phyloP scores from a whole-genome alignment of 2,888 invertebrate genomes.

The Lithophane leautieri region DNA sequence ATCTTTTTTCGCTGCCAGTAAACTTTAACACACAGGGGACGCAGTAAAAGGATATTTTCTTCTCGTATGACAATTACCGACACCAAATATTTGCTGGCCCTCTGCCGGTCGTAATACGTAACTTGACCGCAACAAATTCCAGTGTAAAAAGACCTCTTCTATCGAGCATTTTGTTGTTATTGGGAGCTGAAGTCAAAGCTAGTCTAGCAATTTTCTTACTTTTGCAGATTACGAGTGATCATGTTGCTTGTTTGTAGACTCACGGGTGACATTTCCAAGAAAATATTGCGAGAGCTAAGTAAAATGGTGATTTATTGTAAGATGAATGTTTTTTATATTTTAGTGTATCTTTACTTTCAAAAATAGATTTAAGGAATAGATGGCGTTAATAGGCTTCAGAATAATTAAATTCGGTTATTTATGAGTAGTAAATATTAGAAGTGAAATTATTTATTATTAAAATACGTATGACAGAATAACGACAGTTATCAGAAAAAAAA shows the following conservation, averaged over 20 bases:
- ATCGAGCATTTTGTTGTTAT: background rate
- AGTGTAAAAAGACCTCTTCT: constrained; percentile 56
- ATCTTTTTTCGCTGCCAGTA: constrained; percentile 60
- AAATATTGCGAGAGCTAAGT: constrained; percentile 73
- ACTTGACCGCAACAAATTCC: constrained; percentile 75
- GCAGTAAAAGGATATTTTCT: constrained; percentile 72
- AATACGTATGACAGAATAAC: background rate
- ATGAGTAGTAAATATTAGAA: background rate
- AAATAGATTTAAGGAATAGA: background rate
- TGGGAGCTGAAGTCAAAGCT: constrained; percentile 66
- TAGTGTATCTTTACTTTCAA: background rate
- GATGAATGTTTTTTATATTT: constrained; percentile 2
- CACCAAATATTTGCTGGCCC: constrained; percentile 89
- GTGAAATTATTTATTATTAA: background rate
- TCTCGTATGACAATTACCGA: constrained; percentile 88
- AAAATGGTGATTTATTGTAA: constrained; percentile 43
- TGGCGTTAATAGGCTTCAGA: constrained; percentile 8
- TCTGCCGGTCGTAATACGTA: constrained; percentile 86
- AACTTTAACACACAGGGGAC: constrained; percentile 63
- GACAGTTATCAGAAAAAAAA: background rate
- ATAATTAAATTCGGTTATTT: background rate
- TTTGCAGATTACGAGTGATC: constrained; percentile 80
- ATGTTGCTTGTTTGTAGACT: constrained; percentile 88
- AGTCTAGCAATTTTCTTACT: constrained; percentile 81
- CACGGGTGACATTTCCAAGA: constrained; percentile 79